Evolutionary conservation across 2,113 vertebrate species (phyloP).

Genomic region (Phyllostomus hastatus): DNA sequence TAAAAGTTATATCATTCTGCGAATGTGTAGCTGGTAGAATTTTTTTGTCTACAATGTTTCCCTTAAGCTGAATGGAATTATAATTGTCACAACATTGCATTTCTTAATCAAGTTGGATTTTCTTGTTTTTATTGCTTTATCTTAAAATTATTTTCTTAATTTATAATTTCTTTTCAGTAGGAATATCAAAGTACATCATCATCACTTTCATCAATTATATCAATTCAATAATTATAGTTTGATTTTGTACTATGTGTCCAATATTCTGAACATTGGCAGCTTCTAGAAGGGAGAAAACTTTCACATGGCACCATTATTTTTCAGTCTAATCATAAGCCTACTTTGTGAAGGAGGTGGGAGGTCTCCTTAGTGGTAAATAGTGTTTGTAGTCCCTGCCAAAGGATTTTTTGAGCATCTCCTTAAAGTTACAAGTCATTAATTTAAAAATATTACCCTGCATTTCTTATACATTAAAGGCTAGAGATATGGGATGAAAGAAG

Average conservation of each 20-base stretch:
- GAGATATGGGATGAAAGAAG: neutral
- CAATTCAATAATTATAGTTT: neutral
- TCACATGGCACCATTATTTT: neutral
- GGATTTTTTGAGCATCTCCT: neutral
- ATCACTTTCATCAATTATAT: neutral
- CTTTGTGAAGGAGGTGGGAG: neutral
- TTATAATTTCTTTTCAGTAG: neutral
- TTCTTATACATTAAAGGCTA: neutral
- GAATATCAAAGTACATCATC: neutral
- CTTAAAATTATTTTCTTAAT: neutral
- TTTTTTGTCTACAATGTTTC: neutral
- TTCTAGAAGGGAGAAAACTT: neutral
- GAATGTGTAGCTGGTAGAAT: neutral
- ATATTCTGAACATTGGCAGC: neutral
- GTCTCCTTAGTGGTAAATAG: neutral
- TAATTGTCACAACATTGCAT: neutral
- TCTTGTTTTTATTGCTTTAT: neutral
- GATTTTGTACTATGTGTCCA: neutral
- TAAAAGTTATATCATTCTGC: neutral
- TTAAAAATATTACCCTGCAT: neutral
- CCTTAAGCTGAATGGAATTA: neutral
- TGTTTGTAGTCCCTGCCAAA: neutral
- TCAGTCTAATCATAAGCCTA: neutral
- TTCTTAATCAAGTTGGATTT: neutral
- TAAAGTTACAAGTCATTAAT: neutral